Conservation (phyloP, 2,113 vertebrate species). For the Ophiodon elongatus region DNA sequence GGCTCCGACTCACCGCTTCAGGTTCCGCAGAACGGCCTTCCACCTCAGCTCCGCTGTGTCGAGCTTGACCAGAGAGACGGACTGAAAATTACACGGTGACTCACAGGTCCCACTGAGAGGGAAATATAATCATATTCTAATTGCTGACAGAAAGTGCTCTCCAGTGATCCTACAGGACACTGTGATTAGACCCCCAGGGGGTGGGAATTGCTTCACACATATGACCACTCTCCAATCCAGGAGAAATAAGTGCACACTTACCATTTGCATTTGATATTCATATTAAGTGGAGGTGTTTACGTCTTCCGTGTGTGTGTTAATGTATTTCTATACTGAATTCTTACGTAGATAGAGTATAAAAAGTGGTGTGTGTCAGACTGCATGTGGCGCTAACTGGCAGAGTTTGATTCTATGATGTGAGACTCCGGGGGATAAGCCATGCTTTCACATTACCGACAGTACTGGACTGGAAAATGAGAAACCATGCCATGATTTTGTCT, state of each 20-base stretch:
- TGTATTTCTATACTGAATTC: conserved; percentile 14
- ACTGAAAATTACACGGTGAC: conserved; percentile 70
- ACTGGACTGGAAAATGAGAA: conserved; percentile 87
- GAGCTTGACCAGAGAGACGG: conserved; percentile 54
- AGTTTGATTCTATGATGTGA: conserved; percentile 75
- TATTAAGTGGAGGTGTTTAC: conserved; percentile 12
- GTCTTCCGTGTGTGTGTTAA: neutral
- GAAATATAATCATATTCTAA: conserved; percentile 76
- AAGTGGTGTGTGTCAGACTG: conserved; percentile 43
- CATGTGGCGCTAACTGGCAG: conserved; percentile 49
- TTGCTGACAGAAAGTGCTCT: conserved; percentile 71
- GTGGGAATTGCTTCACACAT: conserved; percentile 21
- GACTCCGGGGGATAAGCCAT: conserved; percentile 75
- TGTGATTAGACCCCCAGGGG: conserved; percentile 61
- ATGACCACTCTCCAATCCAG: conserved; percentile 11
- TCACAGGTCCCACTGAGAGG: conserved; percentile 64
- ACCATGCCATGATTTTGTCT: conserved; percentile 74
- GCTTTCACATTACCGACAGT: conserved; percentile 83
- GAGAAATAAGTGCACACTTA: conserved; percentile 40
- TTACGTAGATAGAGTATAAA: neutral
- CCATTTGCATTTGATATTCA: conserved; percentile 43
- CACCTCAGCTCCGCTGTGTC: conserved; percentile 10
- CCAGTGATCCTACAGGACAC: conserved; percentile 59
- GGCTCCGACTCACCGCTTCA: conserved; percentile 41
- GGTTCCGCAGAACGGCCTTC: conserved; percentile 24